Base-by-base conservation (phyloP, 2,797 vertebrate genomes). In the Megalops cyprinoides region DNA sequence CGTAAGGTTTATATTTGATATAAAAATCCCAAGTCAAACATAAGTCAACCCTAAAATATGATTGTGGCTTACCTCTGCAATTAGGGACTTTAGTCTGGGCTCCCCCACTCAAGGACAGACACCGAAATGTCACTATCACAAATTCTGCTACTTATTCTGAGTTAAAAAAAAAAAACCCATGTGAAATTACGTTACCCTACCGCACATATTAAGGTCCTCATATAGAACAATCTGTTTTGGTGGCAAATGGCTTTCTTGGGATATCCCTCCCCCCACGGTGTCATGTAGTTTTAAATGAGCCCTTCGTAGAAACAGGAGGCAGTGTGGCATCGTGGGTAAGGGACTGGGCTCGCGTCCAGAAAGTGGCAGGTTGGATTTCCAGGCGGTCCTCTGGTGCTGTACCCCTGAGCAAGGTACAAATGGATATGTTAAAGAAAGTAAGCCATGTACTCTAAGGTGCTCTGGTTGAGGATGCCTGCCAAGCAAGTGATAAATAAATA, bases 1-100 rank as follows among this genome's bases (percentile, higher is more conserved):
- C 51, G 74, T 77, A 77, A 77, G 78, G 51, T 83, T 79, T 85
- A 85, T 83, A 84, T 77, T 82, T 84, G 55, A 74, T 84, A 82
- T 77, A 80, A 81, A 81, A 78, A 74, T 78, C 76, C 73, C 69
- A 69, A 77, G 79, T 82, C 73, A 79, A 79, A 77, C 42, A 78
- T 77, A 77, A 80, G 75, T 78, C 37, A 75, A 56, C 34, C 73
- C 60, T 81, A 53, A 77, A 75, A 77, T 81, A 77, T 69, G 74
- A 71, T 25, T 48, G 23, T 65, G 74, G 77, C 44, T 46, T 77
- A 77, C 39, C 74, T 18, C 60, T 77, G 67, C n/a, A 51, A 42
- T 55, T 28, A 73, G 49, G 74, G 46, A 77, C 58, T n/a, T 69
- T 25, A 74, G 74, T 55, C 56, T 46, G 34, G 49, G 49, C 37